Base-by-base conservation (phyloP, 1,140 invertebrate genomes). In the Magallana ariakensis region DNA sequence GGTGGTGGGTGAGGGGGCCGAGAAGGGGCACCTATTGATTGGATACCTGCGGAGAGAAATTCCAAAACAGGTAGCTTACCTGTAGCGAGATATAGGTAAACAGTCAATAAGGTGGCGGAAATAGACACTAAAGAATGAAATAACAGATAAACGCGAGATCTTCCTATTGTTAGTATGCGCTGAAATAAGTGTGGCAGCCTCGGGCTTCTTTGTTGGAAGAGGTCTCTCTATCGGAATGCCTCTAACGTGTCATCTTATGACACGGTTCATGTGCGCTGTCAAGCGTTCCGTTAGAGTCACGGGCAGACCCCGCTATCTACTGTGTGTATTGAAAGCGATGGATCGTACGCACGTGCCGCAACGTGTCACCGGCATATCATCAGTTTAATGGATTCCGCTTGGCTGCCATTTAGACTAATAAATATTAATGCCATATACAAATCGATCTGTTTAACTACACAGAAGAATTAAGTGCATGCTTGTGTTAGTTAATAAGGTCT, bases 341-440 rank as follows among this genome's bases (percentile, higher is more conserved):
- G 22, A 75, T 75, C 66, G 33, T 4, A 11, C 22, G 66, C 66
- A 75, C 66, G 66, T 75, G 66, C 66, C 66, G 66, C 33, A 26
- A 75, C 66, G 66, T 75, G 66, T 75, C 66, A 75, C 26, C 10
- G 66, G 13, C 66, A 75, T 75, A 75, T 75, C 66, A 75, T 10
- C 22, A 26, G 26, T 75, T 26, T 75, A 75, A 75, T 75, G 22
- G 19, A 75, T 75, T 46, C 66, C 66, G 66, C 66, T 75, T 22
- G 66, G 22, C 66, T 75, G 66, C 19, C 66, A 75, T 75, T 19
- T 26, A 19, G 66, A 75, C 66, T 75, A 75, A 75, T 75, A 75
- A 75, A 75, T 75, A 33, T 75, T 75, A 75, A 75, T 75, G 66
- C 66, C 66, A 75, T 19, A 33, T 26, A 75, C 66, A 75, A 75